These are phyloP conservation scores for Limnothrissa miodon DNA, from an alignment of 2,113 vertebrate genomes.

Conservation along the genomic window DNA sequence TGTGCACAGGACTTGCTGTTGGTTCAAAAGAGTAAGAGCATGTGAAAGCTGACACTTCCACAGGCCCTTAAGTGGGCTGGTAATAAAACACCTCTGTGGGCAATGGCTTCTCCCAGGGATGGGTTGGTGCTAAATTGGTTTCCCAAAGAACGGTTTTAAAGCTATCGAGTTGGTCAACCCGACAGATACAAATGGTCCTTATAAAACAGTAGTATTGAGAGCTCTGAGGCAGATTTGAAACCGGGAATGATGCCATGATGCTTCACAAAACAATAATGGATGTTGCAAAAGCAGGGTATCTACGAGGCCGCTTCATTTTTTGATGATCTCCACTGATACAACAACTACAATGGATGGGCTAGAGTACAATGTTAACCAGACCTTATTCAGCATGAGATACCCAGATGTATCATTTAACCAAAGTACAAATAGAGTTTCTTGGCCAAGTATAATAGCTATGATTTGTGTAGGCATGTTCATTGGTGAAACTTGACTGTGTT, in stretches of 20 bases:
- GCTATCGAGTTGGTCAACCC: neutral
- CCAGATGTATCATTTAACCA: neutral
- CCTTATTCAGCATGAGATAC: neutral
- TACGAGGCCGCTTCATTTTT: neutral
- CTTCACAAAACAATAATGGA: neutral
- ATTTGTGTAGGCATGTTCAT: neutral
- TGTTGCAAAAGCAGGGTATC: neutral
- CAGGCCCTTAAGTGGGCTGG: neutral
- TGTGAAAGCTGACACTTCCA: neutral
- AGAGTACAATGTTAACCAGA: neutral
- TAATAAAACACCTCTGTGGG: conserved; percentile 25
- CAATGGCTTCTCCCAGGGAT: neutral
- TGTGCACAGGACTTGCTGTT: neutral
- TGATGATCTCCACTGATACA: neutral
- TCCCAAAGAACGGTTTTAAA: conserved; percentile 5
- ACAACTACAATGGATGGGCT: neutral
- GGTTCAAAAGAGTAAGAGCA: neutral
- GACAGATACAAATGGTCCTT: conserved; percentile 20
- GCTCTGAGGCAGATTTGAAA: neutral
- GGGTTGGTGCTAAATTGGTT: conserved; percentile 8
- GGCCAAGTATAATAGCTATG: neutral
- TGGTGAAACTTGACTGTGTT: neutral
- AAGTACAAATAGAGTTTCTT: neutral
- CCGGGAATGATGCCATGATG: neutral
- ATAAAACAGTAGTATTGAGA: conserved; percentile 8